These are phyloP conservation scores for Epinephelus lanceolatus DNA, from an alignment of 2,113 vertebrate genomes.

Conservation along the genomic window DNA sequence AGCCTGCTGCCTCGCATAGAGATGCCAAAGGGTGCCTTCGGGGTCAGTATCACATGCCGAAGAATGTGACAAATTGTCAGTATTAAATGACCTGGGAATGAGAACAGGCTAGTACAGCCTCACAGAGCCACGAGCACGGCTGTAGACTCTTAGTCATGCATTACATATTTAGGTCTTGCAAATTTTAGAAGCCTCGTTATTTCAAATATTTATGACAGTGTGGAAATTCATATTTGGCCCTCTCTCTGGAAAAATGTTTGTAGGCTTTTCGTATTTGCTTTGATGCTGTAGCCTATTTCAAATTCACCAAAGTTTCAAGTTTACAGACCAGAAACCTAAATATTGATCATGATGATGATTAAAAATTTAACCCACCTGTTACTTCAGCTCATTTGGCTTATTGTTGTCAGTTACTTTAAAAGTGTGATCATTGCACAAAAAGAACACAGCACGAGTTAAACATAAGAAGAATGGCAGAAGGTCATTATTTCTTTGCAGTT, in stretches of 20 bases:
- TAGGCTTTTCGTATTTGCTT: neutral
- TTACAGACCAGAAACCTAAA: neutral
- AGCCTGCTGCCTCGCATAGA: too few relatives aligned
- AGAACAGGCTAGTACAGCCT: neutral
- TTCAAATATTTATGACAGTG: neutral
- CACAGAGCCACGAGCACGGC: neutral
- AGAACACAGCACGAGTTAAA: neutral
- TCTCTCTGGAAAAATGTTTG: neutral
- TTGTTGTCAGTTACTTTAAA: neutral
- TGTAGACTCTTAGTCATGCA: neutral
- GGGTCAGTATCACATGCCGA: too few relatives aligned
- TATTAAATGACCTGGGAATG: too few relatives aligned
- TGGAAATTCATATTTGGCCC: neutral
- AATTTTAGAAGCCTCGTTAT: neutral
- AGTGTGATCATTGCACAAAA: neutral
- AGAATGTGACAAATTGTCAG: too few relatives aligned
- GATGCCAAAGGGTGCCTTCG: too few relatives aligned
- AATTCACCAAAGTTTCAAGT: neutral
- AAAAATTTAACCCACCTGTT: neutral
- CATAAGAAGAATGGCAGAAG: neutral
- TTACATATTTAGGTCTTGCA: neutral
- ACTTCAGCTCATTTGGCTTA: neutral
- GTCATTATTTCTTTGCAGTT: neutral
- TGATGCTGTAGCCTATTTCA: neutral
- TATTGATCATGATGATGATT: neutral